phyloP scores from a whole-genome alignment of 1,140 invertebrate species.

The Proctacanthus coquilletti region DNA sequence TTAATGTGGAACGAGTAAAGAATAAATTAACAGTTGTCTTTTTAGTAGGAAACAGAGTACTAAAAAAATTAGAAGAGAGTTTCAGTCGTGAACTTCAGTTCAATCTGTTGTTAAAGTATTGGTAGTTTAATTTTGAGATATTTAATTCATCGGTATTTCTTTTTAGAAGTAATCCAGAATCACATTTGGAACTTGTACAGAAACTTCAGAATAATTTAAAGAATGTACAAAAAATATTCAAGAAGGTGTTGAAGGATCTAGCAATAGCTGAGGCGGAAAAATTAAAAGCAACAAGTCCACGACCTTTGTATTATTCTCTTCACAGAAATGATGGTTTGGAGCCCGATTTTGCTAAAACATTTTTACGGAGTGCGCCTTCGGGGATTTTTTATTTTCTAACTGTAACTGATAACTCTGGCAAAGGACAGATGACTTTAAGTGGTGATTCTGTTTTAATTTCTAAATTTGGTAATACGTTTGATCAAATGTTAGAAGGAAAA shows the following conservation, averaged over 20 bases:
- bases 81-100: conserved; percentile 49
- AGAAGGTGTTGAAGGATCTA: conserved; percentile 45
- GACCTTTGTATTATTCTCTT: conserved; percentile 39
- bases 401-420: conserved; percentile 49
- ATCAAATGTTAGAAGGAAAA: conserved; percentile 43
- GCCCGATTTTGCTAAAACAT: conserved; percentile 50
- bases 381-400: conserved; percentile 46
- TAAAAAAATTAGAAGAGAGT: conserved; percentile 39
- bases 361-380: conserved; percentile 44
- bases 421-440: conserved; percentile 44
- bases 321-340: conserved; percentile 55
- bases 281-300: conserved; percentile 34
- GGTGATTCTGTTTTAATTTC: conserved; percentile 33
- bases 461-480: conserved; percentile 35
- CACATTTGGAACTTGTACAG: conserved; percentile 51
- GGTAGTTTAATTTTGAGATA: not conserved
- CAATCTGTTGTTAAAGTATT: conserved; percentile 38
- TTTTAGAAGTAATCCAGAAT: conserved; percentile 45
- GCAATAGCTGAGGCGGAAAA: conserved; percentile 45
- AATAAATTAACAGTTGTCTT: conserved; percentile 47
- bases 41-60: conserved; percentile 50
- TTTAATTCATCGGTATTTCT: not conserved
- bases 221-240: conserved; percentile 42
- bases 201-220: conserved; percentile 55
- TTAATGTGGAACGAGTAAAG: conserved; percentile 54